Percentiles rank a stretch among this genome's conserved stretches.
These are phyloP conservation scores for Climacteris rufus DNA, from an alignment of 2,113 vertebrate species.

Conservation along the genomic window DNA sequence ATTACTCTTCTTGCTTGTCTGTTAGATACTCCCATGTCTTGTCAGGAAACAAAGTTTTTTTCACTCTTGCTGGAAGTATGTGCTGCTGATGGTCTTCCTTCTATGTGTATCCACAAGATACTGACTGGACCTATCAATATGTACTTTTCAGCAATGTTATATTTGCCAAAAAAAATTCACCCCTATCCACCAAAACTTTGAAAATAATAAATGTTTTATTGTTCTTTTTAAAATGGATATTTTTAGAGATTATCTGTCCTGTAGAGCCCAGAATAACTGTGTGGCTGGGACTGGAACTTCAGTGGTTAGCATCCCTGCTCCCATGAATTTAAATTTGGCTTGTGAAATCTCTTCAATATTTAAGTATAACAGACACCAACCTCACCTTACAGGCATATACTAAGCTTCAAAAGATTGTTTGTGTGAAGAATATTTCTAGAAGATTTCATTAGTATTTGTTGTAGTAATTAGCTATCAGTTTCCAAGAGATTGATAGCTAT, in stretches of 20 bases:
- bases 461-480: not conserved
- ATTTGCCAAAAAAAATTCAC: not conserved
- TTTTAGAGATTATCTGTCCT: not conserved
- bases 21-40: not conserved
- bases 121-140: not conserved
- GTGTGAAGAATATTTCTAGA: not conserved
- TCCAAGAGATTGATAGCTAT: not conserved
- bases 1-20: not conserved
- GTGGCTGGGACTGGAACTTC: not conserved
- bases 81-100: not conserved
- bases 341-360: not conserved
- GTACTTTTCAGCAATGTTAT: fast-evolving
- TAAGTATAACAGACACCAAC: not conserved
- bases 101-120: not conserved
- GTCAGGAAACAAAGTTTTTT: not conserved
- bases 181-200: not conserved
- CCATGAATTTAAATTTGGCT: not conserved
- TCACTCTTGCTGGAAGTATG: not conserved
- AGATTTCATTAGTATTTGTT: not conserved
- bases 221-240: not conserved
- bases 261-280: not conserved
- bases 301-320: not conserved
- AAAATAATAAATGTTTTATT: not conserved
- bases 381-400: not conserved
- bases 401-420: not conserved